A percentile compares a stretch with the other conserved stretches of the same genome.
Conservation (phyloP, 2,797 vertebrate genomes). For the Platalea minor region DNA sequence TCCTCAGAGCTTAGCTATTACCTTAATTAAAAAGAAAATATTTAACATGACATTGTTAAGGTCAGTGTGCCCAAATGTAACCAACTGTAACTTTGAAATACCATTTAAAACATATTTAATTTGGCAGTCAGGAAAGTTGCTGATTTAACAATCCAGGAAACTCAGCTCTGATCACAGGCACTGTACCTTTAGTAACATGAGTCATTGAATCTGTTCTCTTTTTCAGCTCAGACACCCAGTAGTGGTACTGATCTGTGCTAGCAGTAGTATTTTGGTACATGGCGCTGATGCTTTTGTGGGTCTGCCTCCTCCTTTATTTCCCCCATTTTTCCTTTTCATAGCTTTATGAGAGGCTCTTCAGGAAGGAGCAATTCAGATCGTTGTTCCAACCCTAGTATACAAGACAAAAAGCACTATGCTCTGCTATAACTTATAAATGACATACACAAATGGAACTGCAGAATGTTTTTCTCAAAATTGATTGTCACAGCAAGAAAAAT, state of each 20-base stretch:
- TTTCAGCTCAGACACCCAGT: neutral
- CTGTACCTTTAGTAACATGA: neutral
- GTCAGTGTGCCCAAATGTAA: neutral
- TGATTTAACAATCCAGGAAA: conserved; percentile 8
- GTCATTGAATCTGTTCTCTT: conserved; percentile 30
- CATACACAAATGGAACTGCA: neutral
- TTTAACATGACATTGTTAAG: conserved; percentile 1
- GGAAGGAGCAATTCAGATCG: neutral
- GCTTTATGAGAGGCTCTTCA: neutral
- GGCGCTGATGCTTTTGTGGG: neutral
- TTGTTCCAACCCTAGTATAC: neutral
- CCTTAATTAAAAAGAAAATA: conserved; percentile 45
- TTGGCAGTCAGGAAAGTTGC: neutral
- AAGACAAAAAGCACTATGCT: neutral
- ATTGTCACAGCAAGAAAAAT: neutral
- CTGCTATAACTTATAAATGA: neutral
- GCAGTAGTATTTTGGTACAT: neutral
- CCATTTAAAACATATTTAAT: neutral
- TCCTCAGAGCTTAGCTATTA: neutral
- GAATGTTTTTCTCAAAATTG: neutral
- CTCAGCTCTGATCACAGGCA: neutral
- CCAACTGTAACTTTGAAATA: conserved; percentile 32
- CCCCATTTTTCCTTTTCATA: neutral
- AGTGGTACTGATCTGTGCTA: neutral
- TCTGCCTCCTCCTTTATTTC: neutral